These are phyloP conservation scores for Pseudopipra pipra DNA, from an alignment of 2,113 vertebrate genomes.

Conservation along the genomic window DNA sequence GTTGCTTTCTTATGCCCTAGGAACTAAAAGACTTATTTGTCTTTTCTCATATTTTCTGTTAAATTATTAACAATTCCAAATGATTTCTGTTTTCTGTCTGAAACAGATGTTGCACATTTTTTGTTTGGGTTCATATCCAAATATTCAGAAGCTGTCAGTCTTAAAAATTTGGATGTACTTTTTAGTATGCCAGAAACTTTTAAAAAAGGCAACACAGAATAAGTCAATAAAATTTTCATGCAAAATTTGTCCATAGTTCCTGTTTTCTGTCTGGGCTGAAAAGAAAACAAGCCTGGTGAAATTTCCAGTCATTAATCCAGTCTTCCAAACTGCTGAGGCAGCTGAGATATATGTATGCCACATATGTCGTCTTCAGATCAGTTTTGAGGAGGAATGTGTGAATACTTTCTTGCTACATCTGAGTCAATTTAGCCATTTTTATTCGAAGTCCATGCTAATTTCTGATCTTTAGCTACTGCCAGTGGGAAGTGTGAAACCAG, in stretches of 20 bases:
- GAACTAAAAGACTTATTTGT: neutral
- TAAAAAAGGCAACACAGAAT: neutral
- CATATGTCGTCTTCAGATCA: fast-evolving
- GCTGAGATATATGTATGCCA: neutral
- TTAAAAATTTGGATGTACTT: neutral
- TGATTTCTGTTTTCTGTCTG: neutral
- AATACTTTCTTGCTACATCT: neutral
- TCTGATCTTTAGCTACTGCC: neutral
- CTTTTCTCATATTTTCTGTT: neutral
- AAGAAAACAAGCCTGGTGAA: neutral
- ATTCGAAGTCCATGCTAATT: neutral
- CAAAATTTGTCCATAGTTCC: neutral
- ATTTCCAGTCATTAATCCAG: neutral
- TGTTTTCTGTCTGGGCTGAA: neutral
- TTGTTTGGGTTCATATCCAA: neutral
- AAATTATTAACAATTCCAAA: neutral
- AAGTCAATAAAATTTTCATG: neutral
- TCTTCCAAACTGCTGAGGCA: neutral
- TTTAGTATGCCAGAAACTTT: neutral
- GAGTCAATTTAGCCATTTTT: neutral
- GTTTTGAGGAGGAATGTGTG: neutral
- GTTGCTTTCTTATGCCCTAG: neutral
- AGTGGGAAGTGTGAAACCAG: neutral
- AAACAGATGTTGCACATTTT: neutral
- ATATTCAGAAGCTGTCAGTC: neutral